phyloP scores from a whole-genome alignment of 2,888 invertebrate genomes.

The Mythimna pallens region DNA sequence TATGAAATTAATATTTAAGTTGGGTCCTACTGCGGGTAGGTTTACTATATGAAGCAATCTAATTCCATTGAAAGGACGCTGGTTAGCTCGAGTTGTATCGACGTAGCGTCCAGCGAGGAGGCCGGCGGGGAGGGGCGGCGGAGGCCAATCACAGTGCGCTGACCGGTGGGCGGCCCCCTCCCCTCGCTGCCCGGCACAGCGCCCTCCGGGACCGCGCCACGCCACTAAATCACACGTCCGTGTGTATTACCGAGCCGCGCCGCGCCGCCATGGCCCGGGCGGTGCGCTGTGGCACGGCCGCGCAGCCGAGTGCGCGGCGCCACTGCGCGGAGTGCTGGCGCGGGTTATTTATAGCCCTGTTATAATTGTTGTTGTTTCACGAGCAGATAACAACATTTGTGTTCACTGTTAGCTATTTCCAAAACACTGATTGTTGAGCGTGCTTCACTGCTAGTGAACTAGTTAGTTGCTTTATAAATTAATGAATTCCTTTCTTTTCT shows the following conservation, averaged over 20 bases:
- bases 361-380: neutral
- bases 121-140: conserved; percentile 38
- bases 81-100: conserved; percentile 9
- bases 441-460: neutral
- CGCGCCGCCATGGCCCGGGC: neutral
- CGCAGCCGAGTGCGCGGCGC: neutral
- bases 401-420: neutral
- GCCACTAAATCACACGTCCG: conserved; percentile 67
- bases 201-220: conserved; percentile 53
- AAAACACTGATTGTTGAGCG: neutral
- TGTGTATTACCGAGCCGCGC: conserved; percentile 67
- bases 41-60: neutral
- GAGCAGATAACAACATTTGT: neutral
- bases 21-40: neutral
- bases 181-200: conserved; percentile 46
- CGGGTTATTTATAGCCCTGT: conserved; percentile 6
- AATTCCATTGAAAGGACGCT: neutral
- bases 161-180: conserved; percentile 63
- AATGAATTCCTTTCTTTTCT: too few species aligned
- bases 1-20: neutral
- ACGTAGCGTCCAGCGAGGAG: conserved; percentile 21
- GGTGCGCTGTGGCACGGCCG: neutral
- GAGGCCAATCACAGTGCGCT: conserved; percentile 53
- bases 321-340: neutral
- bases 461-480: neutral